Evolutionary conservation across 2,797 vertebrate species (phyloP).

Genomic region (Coregonus ussuriensis): DNA sequence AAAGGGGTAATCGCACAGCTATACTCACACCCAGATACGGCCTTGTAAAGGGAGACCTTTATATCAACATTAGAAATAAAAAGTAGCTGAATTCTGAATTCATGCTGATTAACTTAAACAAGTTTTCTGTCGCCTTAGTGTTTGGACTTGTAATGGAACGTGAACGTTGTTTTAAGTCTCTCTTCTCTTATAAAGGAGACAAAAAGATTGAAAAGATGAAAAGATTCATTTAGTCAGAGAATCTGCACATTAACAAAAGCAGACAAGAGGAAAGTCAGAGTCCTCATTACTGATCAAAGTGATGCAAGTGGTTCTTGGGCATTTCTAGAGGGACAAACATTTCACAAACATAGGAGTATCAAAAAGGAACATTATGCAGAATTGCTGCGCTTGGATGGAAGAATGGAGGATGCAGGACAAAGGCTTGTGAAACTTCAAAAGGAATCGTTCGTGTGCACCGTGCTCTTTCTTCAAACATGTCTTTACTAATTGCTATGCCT

Average conservation of each 20-base stretch:
- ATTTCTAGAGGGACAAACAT: slow-evolving; percentile 28
- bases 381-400: slow-evolving; percentile 64
- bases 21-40: slow-evolving; percentile 27
- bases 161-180: background rate
- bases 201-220: slow-evolving; percentile 34
- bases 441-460: slow-evolving; percentile 55
- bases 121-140: slow-evolving; percentile 24
- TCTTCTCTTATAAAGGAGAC: slow-evolving; percentile 12
- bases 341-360: background rate
- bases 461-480: slow-evolving; percentile 70
- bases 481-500: slow-evolving; percentile 83
- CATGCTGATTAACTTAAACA: background rate
- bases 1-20: slow-evolving; percentile 13
- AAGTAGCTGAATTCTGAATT: background rate
- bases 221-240: slow-evolving; percentile 25
- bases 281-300: slow-evolving; percentile 75
- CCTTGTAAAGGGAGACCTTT: background rate
- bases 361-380: slow-evolving; percentile 55
- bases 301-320: slow-evolving; percentile 47
- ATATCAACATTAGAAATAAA: background rate
- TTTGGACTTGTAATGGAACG: slow-evolving; percentile 16
- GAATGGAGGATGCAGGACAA: slow-evolving; percentile 65
- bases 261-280: slow-evolving; percentile 15
- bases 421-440: slow-evolving; percentile 60
- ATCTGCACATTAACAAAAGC: slow-evolving; percentile 43